Evolutionary conservation across 1,140 invertebrate species (phyloP), one percentile per base, ranked within the genome.

Genomic region (Eriocheir sinensis): DNA sequence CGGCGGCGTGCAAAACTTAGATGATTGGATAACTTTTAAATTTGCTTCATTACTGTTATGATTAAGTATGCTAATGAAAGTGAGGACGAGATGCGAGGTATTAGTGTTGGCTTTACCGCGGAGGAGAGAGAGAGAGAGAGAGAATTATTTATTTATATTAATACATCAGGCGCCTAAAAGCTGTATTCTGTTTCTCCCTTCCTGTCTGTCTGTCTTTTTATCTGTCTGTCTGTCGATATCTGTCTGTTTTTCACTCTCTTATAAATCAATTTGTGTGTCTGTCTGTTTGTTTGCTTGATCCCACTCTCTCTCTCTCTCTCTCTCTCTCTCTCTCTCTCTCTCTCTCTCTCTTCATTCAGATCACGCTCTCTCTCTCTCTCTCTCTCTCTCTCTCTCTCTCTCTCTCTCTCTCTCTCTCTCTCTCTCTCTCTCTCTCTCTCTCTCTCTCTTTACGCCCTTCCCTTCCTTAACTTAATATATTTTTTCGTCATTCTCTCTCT

Each of bases 1-100:
- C 30, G 12, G 12, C 32, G 53, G 32, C 89, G 40, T n/a, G 32
- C 15, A 90, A 53, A 44, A 90, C 60, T 72, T 27, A 72, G 60
- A 72, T 72, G 60, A 72, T 72, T 72, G 17, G 60, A 4, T 72
- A 72, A 72, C 60, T 72, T 72, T 27, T 72, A 72, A 72, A 72
- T 72, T 72, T 4, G 60, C 60, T 72, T 72, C 60, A 72, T 72
- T 72, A 72, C 60, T 72, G 60, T 72, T 72, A 21, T 72, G 60
- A 72, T 72, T 72, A 72, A 72, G 60, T 21, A 72, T 72, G 60
- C 60, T n/a, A 72, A 72, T 72, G 60, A 72, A 72, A n/a, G 21
- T 21, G 60, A 72, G 6, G 60, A n/a, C 60, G 60, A n/a, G 60
- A 72, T 72, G 60, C 60, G 60, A 12, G 60, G 0, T 27, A 72